Percentiles rank a stretch among this genome's conserved stretches.
Conservation (phyloP, 2,888 invertebrate genomes). For the Muschampia plurimacula region DNA sequence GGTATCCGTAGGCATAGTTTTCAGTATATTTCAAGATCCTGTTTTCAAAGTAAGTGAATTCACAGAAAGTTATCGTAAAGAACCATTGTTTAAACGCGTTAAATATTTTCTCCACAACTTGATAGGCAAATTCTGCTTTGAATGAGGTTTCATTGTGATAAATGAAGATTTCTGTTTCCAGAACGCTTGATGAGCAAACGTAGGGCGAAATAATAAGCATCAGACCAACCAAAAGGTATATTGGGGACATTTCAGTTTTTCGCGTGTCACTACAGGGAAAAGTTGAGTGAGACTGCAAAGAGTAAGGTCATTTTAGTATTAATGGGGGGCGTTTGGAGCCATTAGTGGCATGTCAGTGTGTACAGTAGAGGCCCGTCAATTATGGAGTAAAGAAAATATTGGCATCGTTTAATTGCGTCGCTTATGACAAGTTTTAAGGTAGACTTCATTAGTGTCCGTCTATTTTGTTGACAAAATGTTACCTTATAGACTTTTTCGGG, state of each 20-base stretch:
- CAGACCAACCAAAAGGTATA: slow-evolving; percentile 49
- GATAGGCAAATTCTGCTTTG: slow-evolving; percentile 66
- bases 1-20: slow-evolving; percentile 69
- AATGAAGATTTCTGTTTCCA: slow-evolving; percentile 62
- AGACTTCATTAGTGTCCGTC: slow-evolving; percentile 29
- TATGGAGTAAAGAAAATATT: slow-evolving; percentile 74
- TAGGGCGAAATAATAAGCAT: slow-evolving; percentile 50
- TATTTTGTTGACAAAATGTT: slow-evolving; percentile 18
- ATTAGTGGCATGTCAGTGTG: slow-evolving; percentile 70
- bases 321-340: slow-evolving; percentile 58
- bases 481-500: not conserved
- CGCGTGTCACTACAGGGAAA: slow-evolving; percentile 48
- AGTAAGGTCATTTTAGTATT: slow-evolving; percentile 58
- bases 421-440: slow-evolving; percentile 49
- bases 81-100: slow-evolving; percentile 76
- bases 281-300: slow-evolving; percentile 56
- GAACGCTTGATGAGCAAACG: slow-evolving; percentile 49
- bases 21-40: slow-evolving; percentile 75
- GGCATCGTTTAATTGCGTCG: slow-evolving; percentile 63
- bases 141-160: slow-evolving; percentile 62
- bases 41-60: slow-evolving; percentile 79
- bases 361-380: slow-evolving; percentile 75
- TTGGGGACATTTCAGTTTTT: slow-evolving; percentile 54
- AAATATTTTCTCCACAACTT: slow-evolving; percentile 73
- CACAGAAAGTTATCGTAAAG: slow-evolving; percentile 76